phyloP scores from a whole-genome alignment of 1,140 invertebrate species.

The Drosophila prosaltans region DNA sequence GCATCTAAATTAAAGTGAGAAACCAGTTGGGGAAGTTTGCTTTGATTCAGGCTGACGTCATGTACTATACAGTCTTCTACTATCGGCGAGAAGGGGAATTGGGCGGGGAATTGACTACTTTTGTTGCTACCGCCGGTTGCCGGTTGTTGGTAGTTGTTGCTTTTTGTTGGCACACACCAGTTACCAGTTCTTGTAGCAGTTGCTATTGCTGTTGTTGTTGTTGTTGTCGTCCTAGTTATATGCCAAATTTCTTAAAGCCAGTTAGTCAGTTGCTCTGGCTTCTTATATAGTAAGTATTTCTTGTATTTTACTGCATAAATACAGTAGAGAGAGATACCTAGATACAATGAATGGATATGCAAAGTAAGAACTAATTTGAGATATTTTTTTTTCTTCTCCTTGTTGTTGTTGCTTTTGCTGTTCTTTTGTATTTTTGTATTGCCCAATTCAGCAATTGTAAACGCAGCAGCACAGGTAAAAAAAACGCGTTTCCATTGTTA shows the following conservation, averaged over 20 bases:
- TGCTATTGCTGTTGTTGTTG: conserved; percentile 38
- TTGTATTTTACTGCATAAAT: conserved; percentile 11
- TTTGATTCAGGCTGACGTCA: conserved; percentile 58
- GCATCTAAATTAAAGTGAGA: conserved; percentile 75
- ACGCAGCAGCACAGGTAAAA: conserved; percentile 21
- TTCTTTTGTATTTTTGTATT: conserved; percentile 30
- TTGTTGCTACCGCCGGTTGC: conserved; percentile 38
- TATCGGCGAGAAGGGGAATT: conserved; percentile 13
- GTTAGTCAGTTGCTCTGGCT: conserved; percentile 57
- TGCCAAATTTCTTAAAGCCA: conserved; percentile 75
- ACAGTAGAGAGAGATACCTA: background rate
- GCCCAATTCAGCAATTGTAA: conserved; percentile 54
- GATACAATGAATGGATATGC: conserved; percentile 46
- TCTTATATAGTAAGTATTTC: conserved; percentile 5
- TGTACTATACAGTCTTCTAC: conserved; percentile 27
- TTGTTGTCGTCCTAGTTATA: conserved; percentile 74
- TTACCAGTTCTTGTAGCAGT: conserved; percentile 74
- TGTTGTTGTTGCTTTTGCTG: conserved; percentile 35
- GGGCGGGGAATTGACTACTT: conserved; percentile 35
- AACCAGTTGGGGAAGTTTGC: conserved; percentile 69
- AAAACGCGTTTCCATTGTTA: conserved; percentile 12
- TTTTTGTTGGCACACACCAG: conserved; percentile 49
- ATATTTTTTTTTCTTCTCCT: conserved; percentile 8
- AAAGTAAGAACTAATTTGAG: conserved; percentile 37
- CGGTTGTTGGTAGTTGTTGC: conserved; percentile 47